Percentiles rank a stretch among this genome's conserved stretches.
phyloP scores from a whole-genome alignment of 2,113 vertebrate species.

The Lophotis ruficrista region DNA sequence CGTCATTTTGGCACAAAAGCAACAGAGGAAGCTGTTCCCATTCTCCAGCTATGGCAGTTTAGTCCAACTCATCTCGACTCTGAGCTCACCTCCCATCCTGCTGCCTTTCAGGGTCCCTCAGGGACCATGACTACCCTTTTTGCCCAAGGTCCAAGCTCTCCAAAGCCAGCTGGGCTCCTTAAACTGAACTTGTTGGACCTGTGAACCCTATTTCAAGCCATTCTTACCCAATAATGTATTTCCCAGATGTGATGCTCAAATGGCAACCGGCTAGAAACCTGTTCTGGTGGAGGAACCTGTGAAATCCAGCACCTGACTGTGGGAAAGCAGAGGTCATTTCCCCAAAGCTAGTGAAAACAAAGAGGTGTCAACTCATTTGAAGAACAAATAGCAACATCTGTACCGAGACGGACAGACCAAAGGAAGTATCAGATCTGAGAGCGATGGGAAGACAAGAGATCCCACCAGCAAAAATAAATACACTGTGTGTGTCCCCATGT shows the following conservation, averaged over 20 bases:
- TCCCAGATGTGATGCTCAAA: not conserved
- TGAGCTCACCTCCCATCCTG: not conserved
- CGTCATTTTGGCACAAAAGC: not conserved
- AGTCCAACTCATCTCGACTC: not conserved
- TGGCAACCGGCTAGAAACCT: not conserved
- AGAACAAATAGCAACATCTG: not conserved
- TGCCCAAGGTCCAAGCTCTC: not conserved
- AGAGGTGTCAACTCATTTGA: not conserved
- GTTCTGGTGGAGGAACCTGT: not conserved
- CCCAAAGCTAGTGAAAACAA: not conserved
- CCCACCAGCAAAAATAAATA: not conserved
- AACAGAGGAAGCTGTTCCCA: not conserved
- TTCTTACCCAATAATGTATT: not conserved
- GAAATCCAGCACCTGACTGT: not conserved
- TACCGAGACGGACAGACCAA: not conserved
- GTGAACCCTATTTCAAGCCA: not conserved
- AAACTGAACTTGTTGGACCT: not conserved
- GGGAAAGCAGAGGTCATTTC: not conserved
- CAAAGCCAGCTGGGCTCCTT: not conserved
- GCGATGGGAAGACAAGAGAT: not conserved
- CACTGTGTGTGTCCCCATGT: fast-evolving
- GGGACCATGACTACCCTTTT: not conserved
- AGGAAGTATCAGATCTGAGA: not conserved
- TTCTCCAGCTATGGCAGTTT: not conserved
- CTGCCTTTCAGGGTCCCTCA: not conserved